phyloP scores from a whole-genome alignment of 2,113 vertebrate species.

The Seriola rivoliana region DNA sequence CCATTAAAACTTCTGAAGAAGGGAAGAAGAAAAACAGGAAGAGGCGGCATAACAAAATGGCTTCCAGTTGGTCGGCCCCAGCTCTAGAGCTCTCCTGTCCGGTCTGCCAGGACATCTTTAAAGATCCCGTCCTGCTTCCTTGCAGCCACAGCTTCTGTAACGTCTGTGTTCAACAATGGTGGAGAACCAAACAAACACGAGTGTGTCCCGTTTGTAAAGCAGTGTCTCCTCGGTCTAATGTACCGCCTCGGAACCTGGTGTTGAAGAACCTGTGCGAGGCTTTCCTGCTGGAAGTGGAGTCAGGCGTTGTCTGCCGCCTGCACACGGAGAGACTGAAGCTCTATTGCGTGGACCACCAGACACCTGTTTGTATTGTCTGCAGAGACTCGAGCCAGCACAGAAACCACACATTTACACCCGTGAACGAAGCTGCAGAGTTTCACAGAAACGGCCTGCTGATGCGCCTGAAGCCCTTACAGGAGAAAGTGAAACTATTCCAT shows the following conservation, averaged over 20 bases:
- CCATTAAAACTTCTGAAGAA: too few species aligned
- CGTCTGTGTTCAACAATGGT: neutral
- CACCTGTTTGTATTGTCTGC: neutral
- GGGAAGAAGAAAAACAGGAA: too few species aligned
- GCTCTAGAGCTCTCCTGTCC: neutral
- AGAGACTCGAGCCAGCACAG: neutral
- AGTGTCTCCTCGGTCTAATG: fast-evolving
- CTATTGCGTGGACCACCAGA: conserved; percentile 18
- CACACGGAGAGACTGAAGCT: conserved; percentile 20
- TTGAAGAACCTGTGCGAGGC: conserved; percentile 21
- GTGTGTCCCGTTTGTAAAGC: conserved; percentile 13
- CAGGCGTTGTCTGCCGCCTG: neutral
- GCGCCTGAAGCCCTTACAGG: fast-evolving
- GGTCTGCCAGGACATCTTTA: conserved; percentile 6
- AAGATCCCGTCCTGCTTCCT: neutral
- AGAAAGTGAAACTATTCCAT: neutral
- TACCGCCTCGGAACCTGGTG: neutral
- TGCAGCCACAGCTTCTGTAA: conserved; percentile 39
- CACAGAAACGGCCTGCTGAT: fast-evolving
- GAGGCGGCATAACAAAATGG: neutral
- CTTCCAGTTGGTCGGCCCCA: neutral
- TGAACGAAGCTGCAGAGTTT: fast-evolving
- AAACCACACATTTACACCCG: neutral
- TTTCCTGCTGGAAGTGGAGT: neutral
- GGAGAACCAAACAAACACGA: fast-evolving